Evolutionary conservation across 2,113 vertebrate genomes (phyloP), one percentile per base, ranked within the genome.

Genomic region (Cynocephalus volans): DNA sequence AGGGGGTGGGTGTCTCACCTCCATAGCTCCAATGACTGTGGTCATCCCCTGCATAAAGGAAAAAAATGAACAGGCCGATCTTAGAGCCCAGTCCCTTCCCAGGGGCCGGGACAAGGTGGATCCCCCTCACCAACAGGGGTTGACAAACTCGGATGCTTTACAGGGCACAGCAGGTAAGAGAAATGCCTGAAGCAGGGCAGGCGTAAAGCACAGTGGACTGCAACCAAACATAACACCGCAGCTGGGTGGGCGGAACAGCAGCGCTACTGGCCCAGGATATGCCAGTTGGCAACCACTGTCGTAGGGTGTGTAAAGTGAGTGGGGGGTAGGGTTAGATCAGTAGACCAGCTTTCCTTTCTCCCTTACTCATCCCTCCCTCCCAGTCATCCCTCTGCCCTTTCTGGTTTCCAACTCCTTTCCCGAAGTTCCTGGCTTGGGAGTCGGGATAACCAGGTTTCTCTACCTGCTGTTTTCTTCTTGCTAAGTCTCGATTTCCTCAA

Each of bases 11-110:
- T 50, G 77, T 87, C 98, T 98, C 93, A 98, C 98, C 98, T 97
- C 96, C 65, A n/a, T 98, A 98, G 89, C 97, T 80, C 98, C 98
- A 98, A 17, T 81, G 96, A 48, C 50, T 58, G 89, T 92, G 97
- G 54, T 45, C 95, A 60, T 70, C 17, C 12, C 83, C 98, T 98
- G 96, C 62, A 56, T 48, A 89, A 96, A 97, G 2, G 81, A 97
- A 80, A 96, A 81, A 72, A 36, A 69, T 75, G 14, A 65, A 65
- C 58, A 79, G 72, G 14, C 23, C 2, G 11, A 18, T 79, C 14
- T 97, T 79, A n/a, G 50, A 95, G 77, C 50, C 81, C 62, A 54
- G 31, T 31, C 50, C 33, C n/a, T 94, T 45, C 76, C 83, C 65
- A 6, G n/a, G 4, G 41, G 13, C 50, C 24, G 33, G 6, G 79